Conservation (phyloP, 2,797 vertebrate species). For the Pagetopsis macropterus region DNA sequence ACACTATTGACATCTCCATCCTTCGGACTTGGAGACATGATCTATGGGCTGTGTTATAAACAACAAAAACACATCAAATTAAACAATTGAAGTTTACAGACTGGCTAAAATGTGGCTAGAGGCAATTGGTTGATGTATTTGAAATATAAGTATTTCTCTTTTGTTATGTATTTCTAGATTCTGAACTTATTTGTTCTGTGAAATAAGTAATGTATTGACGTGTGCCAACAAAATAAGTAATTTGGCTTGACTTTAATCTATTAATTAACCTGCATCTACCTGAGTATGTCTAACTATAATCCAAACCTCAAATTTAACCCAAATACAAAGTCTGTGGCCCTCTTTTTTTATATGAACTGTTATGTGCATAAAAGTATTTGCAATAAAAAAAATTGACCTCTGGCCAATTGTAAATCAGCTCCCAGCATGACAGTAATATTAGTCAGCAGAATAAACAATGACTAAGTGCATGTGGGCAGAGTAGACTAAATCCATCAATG, state of each 20-base stretch:
- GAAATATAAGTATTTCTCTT: neutral
- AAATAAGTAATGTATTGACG: neutral
- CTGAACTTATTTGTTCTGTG: neutral
- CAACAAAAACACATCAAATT: slow-evolving; percentile 42
- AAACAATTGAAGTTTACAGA: slow-evolving; percentile 26
- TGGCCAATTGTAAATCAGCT: slow-evolving; percentile 3
- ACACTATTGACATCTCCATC: slow-evolving; percentile 72
- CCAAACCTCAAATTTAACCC: neutral
- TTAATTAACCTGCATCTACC: neutral
- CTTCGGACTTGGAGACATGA: slow-evolving; percentile 41
- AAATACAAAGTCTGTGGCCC: neutral
- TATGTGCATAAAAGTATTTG: slow-evolving; percentile 2
- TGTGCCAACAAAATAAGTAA: neutral
- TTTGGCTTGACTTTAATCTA: neutral
- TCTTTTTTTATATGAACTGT: neutral
- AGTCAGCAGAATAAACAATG: slow-evolving; percentile 35
- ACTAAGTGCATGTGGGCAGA: slow-evolving; percentile 31
- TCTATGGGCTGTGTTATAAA: slow-evolving; percentile 42
- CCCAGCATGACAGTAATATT: slow-evolving; percentile 22
- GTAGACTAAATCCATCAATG: slow-evolving; percentile 9
- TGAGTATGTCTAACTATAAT: neutral
- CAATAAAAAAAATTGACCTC: slow-evolving; percentile 10
- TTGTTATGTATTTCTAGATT: neutral
- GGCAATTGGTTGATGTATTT: slow-evolving; percentile 10
- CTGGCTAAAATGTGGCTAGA: slow-evolving; percentile 9